Conservation (phyloP, 2,888 invertebrate genomes). For the Eristalis tenax region DNA sequence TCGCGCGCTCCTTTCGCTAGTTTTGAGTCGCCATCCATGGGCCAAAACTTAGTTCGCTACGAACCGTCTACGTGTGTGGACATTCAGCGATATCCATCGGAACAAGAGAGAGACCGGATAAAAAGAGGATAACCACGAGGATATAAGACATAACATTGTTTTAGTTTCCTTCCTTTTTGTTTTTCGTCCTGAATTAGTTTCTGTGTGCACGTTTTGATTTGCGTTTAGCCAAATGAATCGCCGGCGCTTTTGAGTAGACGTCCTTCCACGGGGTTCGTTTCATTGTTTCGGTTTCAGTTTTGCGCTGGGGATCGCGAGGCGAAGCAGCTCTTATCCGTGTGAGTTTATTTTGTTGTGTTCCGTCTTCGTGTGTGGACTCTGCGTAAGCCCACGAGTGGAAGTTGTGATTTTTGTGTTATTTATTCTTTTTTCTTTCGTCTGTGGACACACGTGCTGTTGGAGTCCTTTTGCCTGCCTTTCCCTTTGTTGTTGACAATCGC, state of each 20-base stretch:
- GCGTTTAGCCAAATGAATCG: conserved; percentile 7
- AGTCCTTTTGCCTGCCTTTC: conserved; percentile 4
- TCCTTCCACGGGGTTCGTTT: conserved; percentile 8
- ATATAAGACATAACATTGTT: conserved; percentile 53
- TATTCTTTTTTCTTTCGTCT: background rate
- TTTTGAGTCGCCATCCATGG: conserved; percentile 18
- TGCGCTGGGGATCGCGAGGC: background rate
- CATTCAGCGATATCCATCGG: conserved; percentile 9
- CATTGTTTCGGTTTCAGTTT: conserved; percentile 5
- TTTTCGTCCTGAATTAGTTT: conserved; percentile 37
- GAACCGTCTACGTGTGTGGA: conserved; percentile 66
- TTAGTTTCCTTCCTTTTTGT: conserved; percentile 39
- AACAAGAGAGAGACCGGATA: conserved; percentile 14
- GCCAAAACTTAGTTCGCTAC: conserved; percentile 63
- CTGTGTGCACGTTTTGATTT: conserved; percentile 5
- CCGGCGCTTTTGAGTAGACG: background rate
- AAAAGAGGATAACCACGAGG: conserved; percentile 56
- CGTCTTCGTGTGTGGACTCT: background rate
- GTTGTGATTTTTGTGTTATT: background rate
- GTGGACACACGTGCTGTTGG: conserved; percentile 35
- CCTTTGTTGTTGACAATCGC: background rate
- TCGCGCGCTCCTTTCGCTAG: conserved; percentile 2
- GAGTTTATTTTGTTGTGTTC: background rate
- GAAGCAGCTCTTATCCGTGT: background rate
- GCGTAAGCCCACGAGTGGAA: background rate